Evolutionary conservation across 2,797 vertebrate species (phyloP).

Genomic region (Scolopax rusticola): DNA sequence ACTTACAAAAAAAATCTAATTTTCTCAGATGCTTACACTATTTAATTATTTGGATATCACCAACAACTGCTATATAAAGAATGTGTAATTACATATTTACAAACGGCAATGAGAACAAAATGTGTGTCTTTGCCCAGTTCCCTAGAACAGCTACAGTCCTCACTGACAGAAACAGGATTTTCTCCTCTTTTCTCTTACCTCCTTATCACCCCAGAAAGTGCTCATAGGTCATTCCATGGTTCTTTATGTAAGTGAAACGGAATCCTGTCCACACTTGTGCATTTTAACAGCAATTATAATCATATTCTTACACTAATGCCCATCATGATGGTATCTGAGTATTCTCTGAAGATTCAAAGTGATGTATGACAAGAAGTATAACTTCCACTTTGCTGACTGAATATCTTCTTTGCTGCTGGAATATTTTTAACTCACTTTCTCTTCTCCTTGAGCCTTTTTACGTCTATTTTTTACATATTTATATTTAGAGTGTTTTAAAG

Average conservation of each 20-base stretch:
- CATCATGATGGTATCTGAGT: neutral
- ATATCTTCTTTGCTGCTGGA: neutral
- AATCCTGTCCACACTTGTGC: neutral
- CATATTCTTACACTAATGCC: neutral
- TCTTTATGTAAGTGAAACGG: neutral
- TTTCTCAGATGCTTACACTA: neutral
- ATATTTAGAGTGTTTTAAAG: slow-evolving; percentile 47
- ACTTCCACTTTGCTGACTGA: slow-evolving; percentile 11
- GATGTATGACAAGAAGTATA: neutral
- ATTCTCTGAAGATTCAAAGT: slow-evolving; percentile 6
- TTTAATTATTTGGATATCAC: neutral
- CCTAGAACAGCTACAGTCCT: neutral
- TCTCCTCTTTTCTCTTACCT: neutral
- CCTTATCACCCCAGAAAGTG: neutral
- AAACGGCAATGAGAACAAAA: neutral
- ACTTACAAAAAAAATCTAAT: neutral
- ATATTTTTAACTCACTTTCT: slow-evolving; percentile 22
- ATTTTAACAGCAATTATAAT: neutral
- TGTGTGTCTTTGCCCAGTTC: neutral
- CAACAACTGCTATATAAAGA: neutral
- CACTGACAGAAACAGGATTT: neutral
- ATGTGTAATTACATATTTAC: neutral
- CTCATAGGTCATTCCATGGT: neutral
- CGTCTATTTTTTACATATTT: slow-evolving; percentile 27
- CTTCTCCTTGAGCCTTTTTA: neutral